Conservation (phyloP, 2,113 vertebrate species). For the Rattus rattus region DNA sequence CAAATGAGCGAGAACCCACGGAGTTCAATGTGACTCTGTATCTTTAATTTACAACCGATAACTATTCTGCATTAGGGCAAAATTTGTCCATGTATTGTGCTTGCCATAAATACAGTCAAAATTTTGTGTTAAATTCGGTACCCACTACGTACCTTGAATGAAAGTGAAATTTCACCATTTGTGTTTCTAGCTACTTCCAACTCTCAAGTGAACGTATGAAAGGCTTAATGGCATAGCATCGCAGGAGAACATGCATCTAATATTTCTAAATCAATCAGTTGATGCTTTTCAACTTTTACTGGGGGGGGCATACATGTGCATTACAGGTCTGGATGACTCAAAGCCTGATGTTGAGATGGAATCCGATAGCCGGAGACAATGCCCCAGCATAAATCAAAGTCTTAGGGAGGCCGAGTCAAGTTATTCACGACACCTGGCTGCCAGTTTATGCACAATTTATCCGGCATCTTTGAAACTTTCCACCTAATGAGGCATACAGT, state of each 20-base stretch:
- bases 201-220: background rate
- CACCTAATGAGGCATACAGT: conserved; percentile 67
- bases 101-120: background rate
- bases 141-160: background rate
- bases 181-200: background rate
- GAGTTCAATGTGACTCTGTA: background rate
- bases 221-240: background rate
- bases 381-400: background rate
- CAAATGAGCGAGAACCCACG: background rate
- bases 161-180: background rate
- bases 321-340: background rate
- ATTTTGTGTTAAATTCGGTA: background rate
- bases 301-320: too few relatives aligned
- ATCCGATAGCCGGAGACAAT: background rate
- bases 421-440: conserved; percentile 36
- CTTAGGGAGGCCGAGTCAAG: background rate
- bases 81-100: background rate
- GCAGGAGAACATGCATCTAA: background rate
- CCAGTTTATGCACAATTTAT: conserved; percentile 40
- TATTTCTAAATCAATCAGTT: background rate
- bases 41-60: background rate
- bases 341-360: background rate
- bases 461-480: conserved; percentile 49
- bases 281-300: background rate
- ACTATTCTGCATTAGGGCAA: background rate